These are phyloP conservation scores for Pteria penguin DNA, from an alignment of 2,888 invertebrate genomes.

Conservation along the genomic window DNA sequence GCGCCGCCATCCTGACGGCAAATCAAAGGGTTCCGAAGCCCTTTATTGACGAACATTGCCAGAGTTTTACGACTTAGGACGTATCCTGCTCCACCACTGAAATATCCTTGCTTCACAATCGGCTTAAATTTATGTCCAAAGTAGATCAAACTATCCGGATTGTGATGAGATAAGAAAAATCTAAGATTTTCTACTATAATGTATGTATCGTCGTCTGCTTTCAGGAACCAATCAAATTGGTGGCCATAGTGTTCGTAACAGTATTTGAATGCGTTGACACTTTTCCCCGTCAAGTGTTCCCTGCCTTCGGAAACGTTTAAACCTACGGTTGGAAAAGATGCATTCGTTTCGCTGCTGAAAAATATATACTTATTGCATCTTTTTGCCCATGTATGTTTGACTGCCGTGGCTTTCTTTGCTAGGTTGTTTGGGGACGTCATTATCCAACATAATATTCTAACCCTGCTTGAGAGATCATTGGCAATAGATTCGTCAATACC, in stretches of 20 bases:
- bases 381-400: conserved; percentile 80
- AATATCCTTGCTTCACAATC: conserved; percentile 77
- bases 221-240: conserved; percentile 97
- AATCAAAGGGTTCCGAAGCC: conserved; percentile 65
- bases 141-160: conserved; percentile 86
- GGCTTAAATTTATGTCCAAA: conserved; percentile 82
- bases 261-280: conserved; percentile 94
- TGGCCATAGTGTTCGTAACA: conserved; percentile 89
- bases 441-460: conserved; percentile 95
- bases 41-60: conserved; percentile 85
- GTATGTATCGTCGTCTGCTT: conserved; percentile 99
- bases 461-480: conserved; percentile 85
- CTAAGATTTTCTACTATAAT: conserved; percentile 94
- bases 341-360: conserved; percentile 83
- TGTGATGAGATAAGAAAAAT: conserved; percentile 84
- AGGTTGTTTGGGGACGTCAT: conserved; percentile 96
- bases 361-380: conserved; percentile 75
- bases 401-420: conserved; percentile 91
- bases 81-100: conserved; percentile 86
- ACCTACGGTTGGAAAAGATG: conserved; percentile 85
- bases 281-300: conserved; percentile 96
- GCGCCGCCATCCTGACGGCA: conserved; percentile 67
- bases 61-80: conserved; percentile 91
- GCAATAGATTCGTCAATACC: conserved; percentile 61
- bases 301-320: conserved; percentile 93